These are phyloP conservation scores for Elegia similella DNA, from an alignment of 2,888 invertebrate species.

Conservation along the genomic window DNA sequence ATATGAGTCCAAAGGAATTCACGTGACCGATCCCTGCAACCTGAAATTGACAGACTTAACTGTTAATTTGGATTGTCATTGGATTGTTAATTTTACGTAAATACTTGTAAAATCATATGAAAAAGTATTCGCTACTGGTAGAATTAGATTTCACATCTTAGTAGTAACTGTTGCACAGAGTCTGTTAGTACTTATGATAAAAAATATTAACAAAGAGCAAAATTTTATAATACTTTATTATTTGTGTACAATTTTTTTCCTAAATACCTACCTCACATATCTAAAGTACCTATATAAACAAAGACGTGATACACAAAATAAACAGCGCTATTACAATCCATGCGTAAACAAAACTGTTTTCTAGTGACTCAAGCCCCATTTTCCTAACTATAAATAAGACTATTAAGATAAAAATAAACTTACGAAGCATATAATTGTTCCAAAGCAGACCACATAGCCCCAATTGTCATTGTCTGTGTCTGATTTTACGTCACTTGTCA, in stretches of 20 bases:
- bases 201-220: no score
- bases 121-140: no score
- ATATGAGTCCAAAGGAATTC: constrained; percentile 82
- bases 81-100: no score
- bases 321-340: not conserved
- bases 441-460: constrained; percentile 85
- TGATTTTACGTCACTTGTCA: constrained; percentile 21
- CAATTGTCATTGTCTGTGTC: constrained; percentile 49
- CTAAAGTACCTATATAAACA: no score
- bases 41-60: constrained; percentile 55
- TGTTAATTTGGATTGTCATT: no score
- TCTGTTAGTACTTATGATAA: no score
- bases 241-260: no score
- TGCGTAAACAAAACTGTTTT: not conserved
- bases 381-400: not conserved
- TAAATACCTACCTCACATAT: no score
- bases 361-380: not conserved
- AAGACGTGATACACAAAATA: not conserved
- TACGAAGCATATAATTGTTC: constrained; percentile 84
- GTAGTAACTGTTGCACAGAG: no score
- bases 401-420: constrained; percentile 46
- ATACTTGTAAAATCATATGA: no score
- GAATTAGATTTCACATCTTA: no score
- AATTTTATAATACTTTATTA: no score
- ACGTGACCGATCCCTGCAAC: constrained; percentile 82